Evolutionary conservation across 2,797 vertebrate genomes (phyloP), one percentile per base, ranked within the genome.

Genomic region (Helicolenus hilgendorfi): DNA sequence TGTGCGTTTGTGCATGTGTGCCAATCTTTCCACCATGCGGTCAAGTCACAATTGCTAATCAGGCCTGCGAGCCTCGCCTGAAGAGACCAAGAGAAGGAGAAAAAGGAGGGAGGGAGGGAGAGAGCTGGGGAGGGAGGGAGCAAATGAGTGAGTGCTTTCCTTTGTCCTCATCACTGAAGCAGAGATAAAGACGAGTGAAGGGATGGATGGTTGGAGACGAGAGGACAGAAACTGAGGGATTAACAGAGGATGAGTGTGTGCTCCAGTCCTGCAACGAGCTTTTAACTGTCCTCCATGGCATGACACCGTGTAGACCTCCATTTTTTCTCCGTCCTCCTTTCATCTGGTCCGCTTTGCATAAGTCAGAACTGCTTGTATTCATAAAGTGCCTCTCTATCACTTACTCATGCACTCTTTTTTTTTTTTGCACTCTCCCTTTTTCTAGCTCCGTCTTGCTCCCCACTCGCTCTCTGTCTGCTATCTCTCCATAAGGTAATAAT

Each of bases 41-140:
- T 96, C 95, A 96, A 95, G 95, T 95, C 96, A 93, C 94, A 95
- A 94, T 96, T 95, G 82, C 93, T 96, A 96, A 96, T 96, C 95
- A 96, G 89, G 92, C 94, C 95, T 91, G 75, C 67, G 10, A 94
- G 94, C 87, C 83, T 92, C 72, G 90, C 95, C 94, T 90, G 86
- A 83, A 90, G 95, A 94, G 89, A 88, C 86, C 67, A 85, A 80
- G 93, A 83, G 72, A 89, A 74, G 68, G 85, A 70, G 72, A 78
- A 64, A 67, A n/a, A n/a, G n/a, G n/a, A n/a, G n/a, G 56, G 72
- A 60, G 71, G 73, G 83, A 79, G 77, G 60, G 41, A 20, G 63
- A 56, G 78, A 69, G 33, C 29, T 70, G 38, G 76, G 64, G 45
- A 77, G 80, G 78, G 88, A 86, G 82, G 69, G 81, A 76, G 92